These are phyloP conservation scores for Tokudaia tokunoshimensis DNA, from an alignment of 2,797 vertebrate genomes.

Conservation along the genomic window DNA sequence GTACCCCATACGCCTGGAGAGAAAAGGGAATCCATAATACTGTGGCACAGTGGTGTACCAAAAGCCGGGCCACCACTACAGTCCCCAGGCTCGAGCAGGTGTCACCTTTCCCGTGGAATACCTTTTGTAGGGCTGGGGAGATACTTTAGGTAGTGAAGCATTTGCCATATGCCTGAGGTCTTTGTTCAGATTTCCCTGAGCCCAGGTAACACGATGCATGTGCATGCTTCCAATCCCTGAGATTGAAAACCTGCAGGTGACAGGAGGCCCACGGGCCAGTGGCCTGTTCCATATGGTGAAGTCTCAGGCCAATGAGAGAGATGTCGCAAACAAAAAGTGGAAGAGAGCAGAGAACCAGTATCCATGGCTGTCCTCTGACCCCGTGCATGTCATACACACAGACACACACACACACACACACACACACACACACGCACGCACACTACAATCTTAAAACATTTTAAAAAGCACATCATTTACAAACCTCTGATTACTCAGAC, in stretches of 20 bases:
- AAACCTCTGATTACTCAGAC: neutral
- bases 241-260: neutral
- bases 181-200: neutral
- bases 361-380: neutral
- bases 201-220: neutral
- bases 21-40: neutral
- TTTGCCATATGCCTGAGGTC: neutral
- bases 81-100: neutral
- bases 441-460: neutral
- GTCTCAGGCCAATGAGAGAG: neutral
- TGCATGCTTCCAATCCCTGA: neutral
- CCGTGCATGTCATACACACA: neutral
- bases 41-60: neutral
- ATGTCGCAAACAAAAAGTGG: neutral
- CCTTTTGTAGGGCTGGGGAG: neutral
- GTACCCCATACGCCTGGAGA: rapidly evolving
- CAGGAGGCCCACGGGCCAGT: neutral
- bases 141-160: no score
- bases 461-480: neutral
- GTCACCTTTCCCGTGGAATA: neutral
- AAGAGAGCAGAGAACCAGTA: neutral
- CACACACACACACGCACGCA: neutral
- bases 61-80: neutral
- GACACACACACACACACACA: neutral
- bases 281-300: neutral